phyloP scores from a whole-genome alignment of 1,140 invertebrate species.

The Sycophila sp. region DNA sequence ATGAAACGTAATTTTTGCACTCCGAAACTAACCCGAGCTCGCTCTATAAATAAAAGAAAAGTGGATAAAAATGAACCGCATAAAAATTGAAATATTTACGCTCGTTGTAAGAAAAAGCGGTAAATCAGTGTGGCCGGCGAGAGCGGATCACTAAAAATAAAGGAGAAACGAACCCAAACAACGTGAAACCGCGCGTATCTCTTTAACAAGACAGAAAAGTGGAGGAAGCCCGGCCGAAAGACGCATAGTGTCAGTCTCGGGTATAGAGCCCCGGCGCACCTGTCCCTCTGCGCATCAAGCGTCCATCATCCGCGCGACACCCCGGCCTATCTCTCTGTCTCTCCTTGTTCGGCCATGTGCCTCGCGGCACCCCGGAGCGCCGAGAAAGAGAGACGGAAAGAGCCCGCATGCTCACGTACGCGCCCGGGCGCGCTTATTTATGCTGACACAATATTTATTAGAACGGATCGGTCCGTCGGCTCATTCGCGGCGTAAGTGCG shows the following conservation, averaged over 20 bases:
- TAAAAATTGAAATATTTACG: too few species aligned
- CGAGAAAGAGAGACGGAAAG: background rate
- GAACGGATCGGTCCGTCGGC: slow-evolving; percentile 64
- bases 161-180: background rate
- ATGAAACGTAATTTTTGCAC: too few species aligned
- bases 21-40: too few species aligned
- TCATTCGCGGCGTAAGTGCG: slow-evolving; percentile 51
- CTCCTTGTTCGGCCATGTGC: slow-evolving; percentile 18
- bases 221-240: background rate
- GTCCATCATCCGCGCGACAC: slow-evolving; percentile 59
- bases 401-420: background rate
- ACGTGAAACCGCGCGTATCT: background rate
- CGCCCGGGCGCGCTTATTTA: slow-evolving; percentile 57
- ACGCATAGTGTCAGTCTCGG: background rate
- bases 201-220: slow-evolving; percentile 7
- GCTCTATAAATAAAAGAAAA: too few species aligned
- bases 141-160: background rate
- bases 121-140: too few species aligned
- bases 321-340: slow-evolving; percentile 39
- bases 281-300: slow-evolving; percentile 63
- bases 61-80: too few species aligned
- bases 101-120: too few species aligned
- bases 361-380: background rate
- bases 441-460: slow-evolving; percentile 68
- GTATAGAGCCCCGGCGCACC: slow-evolving; percentile 45